Evolutionary conservation across 2,797 vertebrate genomes (phyloP).

Genomic region (Tamandua tetradactyla): DNA sequence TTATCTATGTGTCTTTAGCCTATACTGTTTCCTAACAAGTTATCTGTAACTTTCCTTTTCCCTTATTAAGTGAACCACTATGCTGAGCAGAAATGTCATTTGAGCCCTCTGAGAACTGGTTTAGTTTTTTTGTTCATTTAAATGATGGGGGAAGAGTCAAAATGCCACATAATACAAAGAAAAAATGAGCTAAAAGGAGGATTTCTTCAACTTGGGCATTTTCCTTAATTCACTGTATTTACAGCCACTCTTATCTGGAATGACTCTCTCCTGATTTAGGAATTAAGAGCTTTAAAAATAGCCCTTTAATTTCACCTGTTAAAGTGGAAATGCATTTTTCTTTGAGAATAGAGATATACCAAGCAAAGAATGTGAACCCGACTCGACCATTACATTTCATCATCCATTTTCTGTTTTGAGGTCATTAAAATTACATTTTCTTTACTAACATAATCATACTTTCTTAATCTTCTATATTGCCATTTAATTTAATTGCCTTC

Average conservation of each 20-base stretch:
- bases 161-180: slow-evolving; percentile 57
- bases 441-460: slow-evolving; percentile 52
- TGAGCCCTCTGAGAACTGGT: slow-evolving; percentile 48
- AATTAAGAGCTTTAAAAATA: slow-evolving; percentile 24
- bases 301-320: slow-evolving; percentile 14
- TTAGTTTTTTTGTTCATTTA: slow-evolving; percentile 46
- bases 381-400: background rate
- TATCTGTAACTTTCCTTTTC: background rate
- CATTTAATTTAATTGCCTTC: slow-evolving; percentile 77
- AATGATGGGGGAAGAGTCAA: slow-evolving; percentile 52
- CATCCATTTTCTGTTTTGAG: slow-evolving; percentile 43
- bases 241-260: background rate
- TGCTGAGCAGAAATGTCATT: slow-evolving; percentile 37
- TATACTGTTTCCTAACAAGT: slow-evolving; percentile 50
- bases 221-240: slow-evolving; percentile 59
- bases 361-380: background rate
- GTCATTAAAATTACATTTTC: slow-evolving; percentile 53
- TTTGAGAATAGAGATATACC: slow-evolving; percentile 56
- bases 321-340: slow-evolving; percentile 55
- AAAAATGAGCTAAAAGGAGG: background rate
- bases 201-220: slow-evolving; percentile 41
- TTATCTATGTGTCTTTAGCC: slow-evolving; percentile 64
- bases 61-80: slow-evolving; percentile 41
- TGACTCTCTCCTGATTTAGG: slow-evolving; percentile 10
- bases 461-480: slow-evolving; percentile 44